Base-by-base conservation (phyloP, 2,888 invertebrate species). In the Beris chalybata region DNA sequence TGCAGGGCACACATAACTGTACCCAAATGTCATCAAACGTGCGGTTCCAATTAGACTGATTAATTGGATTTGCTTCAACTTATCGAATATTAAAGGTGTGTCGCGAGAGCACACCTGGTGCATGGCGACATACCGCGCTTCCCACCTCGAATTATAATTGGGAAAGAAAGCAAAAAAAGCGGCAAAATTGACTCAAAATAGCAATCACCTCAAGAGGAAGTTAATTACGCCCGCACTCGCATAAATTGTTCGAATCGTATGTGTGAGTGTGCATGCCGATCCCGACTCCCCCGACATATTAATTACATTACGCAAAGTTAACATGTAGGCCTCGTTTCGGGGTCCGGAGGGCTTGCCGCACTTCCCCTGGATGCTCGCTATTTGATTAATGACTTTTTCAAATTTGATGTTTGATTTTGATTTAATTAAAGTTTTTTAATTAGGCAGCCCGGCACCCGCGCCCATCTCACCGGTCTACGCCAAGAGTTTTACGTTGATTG, bases 401-500 rank as follows among this genome's bases (percentile, higher is more conserved):
- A 68, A 68, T 68, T 68, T 63, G 65, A 68, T 68, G 68, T 68
- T 68, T 68, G 68, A 68, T 64, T 64, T 64, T 64, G 64, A 64
- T 64, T 64, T 64, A 64, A 64, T 70, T 70, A 67, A 67, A 70
- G 69, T 69, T 70, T 66, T 69, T 69, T 69, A 67, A 64, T 67
- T 56, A 66, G 56, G 54, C 22, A 45, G 38, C 15, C 64, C 52
- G 52, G n/a, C 38, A 47, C 32, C 48, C 31, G 32, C 67, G 64
- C 47, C 61, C 9, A 38, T 38, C 5, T 38, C 22, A 9, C 38
- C 38, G 38, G 9, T 9, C 7, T 38, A 38, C 7, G 48, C 5
- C 31, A 54, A 61, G 43, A 50, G 30, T 50, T 61, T 30, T 15
- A 61, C 50, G 61, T 52, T 61, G 61, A 50, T 61, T 50, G 61